phyloP scores from a whole-genome alignment of 2,888 invertebrate genomes.

The Drosophila koepferae region DNA sequence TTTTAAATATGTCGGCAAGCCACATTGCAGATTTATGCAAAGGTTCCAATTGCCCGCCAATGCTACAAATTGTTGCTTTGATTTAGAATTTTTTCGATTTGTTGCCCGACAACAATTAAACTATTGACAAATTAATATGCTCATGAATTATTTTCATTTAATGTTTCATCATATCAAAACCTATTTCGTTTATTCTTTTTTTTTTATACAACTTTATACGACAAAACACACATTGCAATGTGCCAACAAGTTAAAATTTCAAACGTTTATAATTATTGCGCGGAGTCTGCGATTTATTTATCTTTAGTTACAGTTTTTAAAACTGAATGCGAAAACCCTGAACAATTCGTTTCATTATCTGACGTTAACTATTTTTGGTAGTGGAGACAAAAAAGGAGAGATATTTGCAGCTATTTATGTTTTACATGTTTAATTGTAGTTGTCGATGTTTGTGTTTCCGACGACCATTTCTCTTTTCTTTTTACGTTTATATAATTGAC shows the following conservation, averaged over 20 bases:
- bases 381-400: constrained; percentile 35
- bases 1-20: background rate
- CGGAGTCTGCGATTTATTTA: constrained; percentile 63
- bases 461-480: constrained; percentile 22
- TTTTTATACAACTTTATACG: constrained; percentile 65
- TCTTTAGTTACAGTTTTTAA: constrained; percentile 68
- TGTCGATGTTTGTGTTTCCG: constrained; percentile 43
- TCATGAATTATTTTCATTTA: constrained; percentile 40
- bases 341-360: constrained; percentile 54
- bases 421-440: constrained; percentile 50
- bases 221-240: constrained; percentile 72
- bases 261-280: constrained; percentile 75
- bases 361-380: constrained; percentile 48
- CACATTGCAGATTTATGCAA: background rate
- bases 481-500: constrained; percentile 47
- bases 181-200: constrained; percentile 47
- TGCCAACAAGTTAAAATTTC: constrained; percentile 77
- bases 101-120: background rate
- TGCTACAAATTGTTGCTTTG: background rate
- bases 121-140: constrained; percentile 48
- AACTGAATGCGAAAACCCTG: constrained; percentile 70
- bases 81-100: background rate
- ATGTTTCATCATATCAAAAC: constrained; percentile 72
- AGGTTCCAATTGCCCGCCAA: constrained; percentile 12
- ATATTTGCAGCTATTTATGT: constrained; percentile 54